These are phyloP conservation scores for Dichetophora obliterata DNA, from an alignment of 2,888 invertebrate species.

Conservation along the genomic window DNA sequence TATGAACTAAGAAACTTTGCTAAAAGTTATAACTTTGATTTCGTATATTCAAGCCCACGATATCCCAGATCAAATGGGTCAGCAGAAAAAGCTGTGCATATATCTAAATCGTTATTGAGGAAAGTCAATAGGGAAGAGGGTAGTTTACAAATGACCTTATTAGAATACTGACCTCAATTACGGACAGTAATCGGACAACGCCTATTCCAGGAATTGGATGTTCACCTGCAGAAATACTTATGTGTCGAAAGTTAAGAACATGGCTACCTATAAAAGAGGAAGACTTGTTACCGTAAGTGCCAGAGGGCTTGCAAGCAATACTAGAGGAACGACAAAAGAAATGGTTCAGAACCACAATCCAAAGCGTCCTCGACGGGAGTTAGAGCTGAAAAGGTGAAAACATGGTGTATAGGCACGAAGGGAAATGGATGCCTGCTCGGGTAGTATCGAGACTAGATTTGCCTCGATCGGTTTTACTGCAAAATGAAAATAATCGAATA, in stretches of 20 bases:
- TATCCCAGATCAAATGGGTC: constrained; percentile 36
- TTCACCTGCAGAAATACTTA: constrained; percentile 41
- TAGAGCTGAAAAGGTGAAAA: not conserved
- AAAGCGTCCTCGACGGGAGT: not conserved
- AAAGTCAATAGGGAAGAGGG: constrained; percentile 22
- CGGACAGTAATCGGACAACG: no score
- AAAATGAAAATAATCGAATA: constrained; percentile 33
- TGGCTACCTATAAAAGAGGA: constrained; percentile 38
- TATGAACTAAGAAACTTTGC: constrained; percentile 34
- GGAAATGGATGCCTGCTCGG: constrained; percentile 38
- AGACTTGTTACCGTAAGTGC: constrained; percentile 29
- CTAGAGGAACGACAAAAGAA: constrained; percentile 11
- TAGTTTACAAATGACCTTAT: constrained; percentile 35
- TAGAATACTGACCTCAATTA: no score
- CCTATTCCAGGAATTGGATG: constrained; percentile 36
- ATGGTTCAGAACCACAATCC: not conserved
- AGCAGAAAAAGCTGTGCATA: constrained; percentile 37
- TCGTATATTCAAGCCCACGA: constrained; percentile 34
- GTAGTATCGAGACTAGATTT: constrained; percentile 31
- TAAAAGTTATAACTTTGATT: constrained; percentile 37
- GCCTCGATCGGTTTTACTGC: constrained; percentile 27
- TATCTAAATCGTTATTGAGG: constrained; percentile 34
- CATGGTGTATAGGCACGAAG: constrained; percentile 26
- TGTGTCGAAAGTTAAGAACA: constrained; percentile 34
- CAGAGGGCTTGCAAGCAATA: constrained; percentile 7